A percentile compares a stretch with the other conserved stretches of the same genome.
Evolutionary conservation across 2,797 vertebrate species (phyloP).

Genomic region (Hephaestus fuliginosus): DNA sequence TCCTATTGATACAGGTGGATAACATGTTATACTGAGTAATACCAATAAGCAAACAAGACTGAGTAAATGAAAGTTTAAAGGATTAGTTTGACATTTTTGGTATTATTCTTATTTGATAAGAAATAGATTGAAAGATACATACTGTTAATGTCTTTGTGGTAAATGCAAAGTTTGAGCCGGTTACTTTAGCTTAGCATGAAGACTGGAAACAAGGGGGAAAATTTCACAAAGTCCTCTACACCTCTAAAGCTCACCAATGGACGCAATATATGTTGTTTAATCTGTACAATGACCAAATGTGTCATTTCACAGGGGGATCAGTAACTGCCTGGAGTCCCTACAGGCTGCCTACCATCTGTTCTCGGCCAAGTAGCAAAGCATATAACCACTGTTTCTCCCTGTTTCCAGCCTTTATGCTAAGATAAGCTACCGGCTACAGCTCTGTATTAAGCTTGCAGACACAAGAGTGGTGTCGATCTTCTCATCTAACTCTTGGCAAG

Average conservation of each 20-base stretch:
- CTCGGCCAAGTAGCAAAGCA: neutral
- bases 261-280: neutral
- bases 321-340: slow-evolving; percentile 2
- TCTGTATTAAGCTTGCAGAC: neutral
- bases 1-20: slow-evolving; percentile 84
- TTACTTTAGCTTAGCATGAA: slow-evolving; percentile 4
- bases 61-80: neutral
- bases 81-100: neutral
- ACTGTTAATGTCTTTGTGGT: neutral
- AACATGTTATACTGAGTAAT: neutral
- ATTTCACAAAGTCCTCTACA: neutral
- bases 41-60: slow-evolving; percentile 9
- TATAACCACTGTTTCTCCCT: neutral
- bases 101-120: neutral
- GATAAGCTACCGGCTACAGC: neutral
- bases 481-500: neutral
- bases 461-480: rapidly evolving
- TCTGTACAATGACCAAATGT: neutral
- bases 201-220: neutral
- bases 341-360: neutral
- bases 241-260: neutral
- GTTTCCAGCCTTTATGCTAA: neutral
- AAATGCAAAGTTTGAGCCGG: too few species aligned
- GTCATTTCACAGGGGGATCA: neutral
- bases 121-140: neutral